Conservation (phyloP, 2,888 invertebrate species). For the Zeuzera pyrina region DNA sequence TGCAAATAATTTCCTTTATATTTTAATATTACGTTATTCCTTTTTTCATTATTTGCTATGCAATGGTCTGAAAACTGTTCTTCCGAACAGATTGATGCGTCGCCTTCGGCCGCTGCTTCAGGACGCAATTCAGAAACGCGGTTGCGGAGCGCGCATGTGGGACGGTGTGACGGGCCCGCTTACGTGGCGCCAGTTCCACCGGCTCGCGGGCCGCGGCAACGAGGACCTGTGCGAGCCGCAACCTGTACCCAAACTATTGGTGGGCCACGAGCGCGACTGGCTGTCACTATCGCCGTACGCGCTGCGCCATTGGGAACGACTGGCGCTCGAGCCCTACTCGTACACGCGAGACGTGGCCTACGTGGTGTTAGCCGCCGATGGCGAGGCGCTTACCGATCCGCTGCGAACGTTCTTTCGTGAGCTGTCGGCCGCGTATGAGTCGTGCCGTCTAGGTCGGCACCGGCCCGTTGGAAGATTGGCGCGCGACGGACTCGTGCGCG, state of each 20-base stretch:
- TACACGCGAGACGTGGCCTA: slow-evolving; percentile 95
- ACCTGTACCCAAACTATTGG: slow-evolving; percentile 94
- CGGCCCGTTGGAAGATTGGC: slow-evolving; percentile 89
- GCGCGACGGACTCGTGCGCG: slow-evolving; percentile 90
- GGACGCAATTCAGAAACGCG: slow-evolving; percentile 96
- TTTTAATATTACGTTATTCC: no score
- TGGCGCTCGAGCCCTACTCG: slow-evolving; percentile 98
- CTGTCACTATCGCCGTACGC: slow-evolving; percentile 95
- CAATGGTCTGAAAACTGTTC: no score
- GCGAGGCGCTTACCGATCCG: slow-evolving; percentile 84
- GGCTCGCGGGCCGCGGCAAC: slow-evolving; percentile 93
- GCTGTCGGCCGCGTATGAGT: slow-evolving; percentile 93
- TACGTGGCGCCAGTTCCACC: slow-evolving; percentile 98
- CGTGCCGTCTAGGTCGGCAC: slow-evolving; percentile 94
- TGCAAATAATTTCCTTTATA: no score
- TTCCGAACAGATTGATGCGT: slow-evolving; percentile 83
- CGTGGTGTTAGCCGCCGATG: slow-evolving; percentile 94
- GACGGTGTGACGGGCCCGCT: slow-evolving; percentile 97
- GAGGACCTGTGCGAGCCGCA: slow-evolving; percentile 98
- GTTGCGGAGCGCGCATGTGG: slow-evolving; percentile 90
- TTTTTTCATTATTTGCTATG: no score
- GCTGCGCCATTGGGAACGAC: slow-evolving; percentile 95
- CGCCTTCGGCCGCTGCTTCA: slow-evolving; percentile 93
- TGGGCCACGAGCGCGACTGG: slow-evolving; percentile 97
- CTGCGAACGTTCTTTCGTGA: slow-evolving; percentile 93